Evolutionary conservation across 2,113 vertebrate species (phyloP).

Genomic region (Bos javanicus): DNA sequence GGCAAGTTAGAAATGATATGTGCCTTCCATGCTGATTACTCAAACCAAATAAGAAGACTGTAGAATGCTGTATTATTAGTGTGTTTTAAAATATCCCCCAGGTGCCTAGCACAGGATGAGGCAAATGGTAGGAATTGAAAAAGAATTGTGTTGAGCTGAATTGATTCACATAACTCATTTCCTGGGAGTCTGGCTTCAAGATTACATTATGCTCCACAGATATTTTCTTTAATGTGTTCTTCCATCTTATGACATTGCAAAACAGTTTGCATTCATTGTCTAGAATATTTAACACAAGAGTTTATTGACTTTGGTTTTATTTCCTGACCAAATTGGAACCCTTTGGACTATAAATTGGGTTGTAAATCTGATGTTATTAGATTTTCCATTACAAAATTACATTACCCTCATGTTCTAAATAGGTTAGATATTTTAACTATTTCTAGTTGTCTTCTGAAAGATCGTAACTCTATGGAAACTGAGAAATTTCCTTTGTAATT

Average conservation of each 20-base stretch:
- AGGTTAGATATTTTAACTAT: background rate
- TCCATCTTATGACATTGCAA: background rate
- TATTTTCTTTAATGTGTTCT: conserved; percentile 11
- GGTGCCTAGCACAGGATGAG: background rate
- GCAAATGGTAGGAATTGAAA: background rate
- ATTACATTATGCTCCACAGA: background rate
- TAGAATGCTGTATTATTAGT: background rate
- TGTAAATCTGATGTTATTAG: conserved; percentile 40
- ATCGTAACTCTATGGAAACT: background rate
- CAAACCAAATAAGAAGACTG: background rate
- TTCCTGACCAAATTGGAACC: conserved; percentile 39
- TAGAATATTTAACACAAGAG: conserved; percentile 31
- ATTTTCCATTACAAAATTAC: conserved; percentile 22
- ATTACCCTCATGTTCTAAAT: conserved; percentile 35
- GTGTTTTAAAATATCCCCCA: background rate
- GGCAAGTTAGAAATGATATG: background rate
- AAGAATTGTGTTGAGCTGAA: background rate
- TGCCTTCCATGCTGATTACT: background rate
- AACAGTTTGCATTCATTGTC: background rate
- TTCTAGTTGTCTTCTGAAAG: conserved; percentile 23
- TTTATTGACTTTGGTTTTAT: conserved; percentile 50
- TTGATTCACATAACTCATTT: conserved; percentile 42
- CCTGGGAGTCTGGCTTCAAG: background rate
- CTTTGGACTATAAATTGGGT: conserved; percentile 3
- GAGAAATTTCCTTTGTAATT: conserved; percentile 28